These are phyloP conservation scores for Trididemnum nubilum DNA, from an alignment of 23 tunicate genomes.

Conservation along the genomic window DNA sequence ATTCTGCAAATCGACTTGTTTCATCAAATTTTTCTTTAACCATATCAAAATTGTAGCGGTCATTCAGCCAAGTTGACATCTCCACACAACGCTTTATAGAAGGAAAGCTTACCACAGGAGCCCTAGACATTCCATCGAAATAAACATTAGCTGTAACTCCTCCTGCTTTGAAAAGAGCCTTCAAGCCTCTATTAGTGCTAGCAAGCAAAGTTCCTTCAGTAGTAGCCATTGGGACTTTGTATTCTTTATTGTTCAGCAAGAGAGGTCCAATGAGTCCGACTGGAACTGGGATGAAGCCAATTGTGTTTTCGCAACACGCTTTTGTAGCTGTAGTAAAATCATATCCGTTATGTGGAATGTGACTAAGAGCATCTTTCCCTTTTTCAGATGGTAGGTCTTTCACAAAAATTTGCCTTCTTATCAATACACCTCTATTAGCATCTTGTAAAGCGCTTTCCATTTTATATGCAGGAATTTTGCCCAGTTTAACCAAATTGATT, in stretches of 20 bases:
- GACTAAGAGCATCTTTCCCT: conserved; percentile 40
- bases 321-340: conserved; percentile 87
- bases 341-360: conserved; percentile 74
- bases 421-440: conserved; percentile 83
- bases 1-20: conserved; percentile 75
- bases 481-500: conserved; percentile 45
- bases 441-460: conserved; percentile 65
- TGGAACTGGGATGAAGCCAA: conserved; percentile 82
- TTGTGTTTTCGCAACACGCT: conserved; percentile 94
- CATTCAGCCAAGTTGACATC: conserved; percentile 75
- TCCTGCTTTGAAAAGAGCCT: conserved; percentile 72
- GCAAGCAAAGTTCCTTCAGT: conserved; percentile 91
- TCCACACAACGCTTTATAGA: conserved; percentile 44
- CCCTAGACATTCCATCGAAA: conserved; percentile 91
- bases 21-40: conserved; percentile 88
- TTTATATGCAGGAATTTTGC: conserved; percentile 56
- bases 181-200: conserved; percentile 80
- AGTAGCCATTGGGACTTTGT: conserved; percentile 85
- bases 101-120: conserved; percentile 85
- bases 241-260: conserved; percentile 54
- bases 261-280: conserved; percentile 85
- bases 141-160: conserved; percentile 71
- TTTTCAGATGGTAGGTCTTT: conserved; percentile 12
- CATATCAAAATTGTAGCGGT: conserved; percentile 64
- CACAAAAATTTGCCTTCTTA: conserved; percentile 55